A percentile compares a stretch with the other conserved stretches of the same genome.
Conservation (phyloP, 1,140 invertebrate species). For the Drosophila funebris region DNA sequence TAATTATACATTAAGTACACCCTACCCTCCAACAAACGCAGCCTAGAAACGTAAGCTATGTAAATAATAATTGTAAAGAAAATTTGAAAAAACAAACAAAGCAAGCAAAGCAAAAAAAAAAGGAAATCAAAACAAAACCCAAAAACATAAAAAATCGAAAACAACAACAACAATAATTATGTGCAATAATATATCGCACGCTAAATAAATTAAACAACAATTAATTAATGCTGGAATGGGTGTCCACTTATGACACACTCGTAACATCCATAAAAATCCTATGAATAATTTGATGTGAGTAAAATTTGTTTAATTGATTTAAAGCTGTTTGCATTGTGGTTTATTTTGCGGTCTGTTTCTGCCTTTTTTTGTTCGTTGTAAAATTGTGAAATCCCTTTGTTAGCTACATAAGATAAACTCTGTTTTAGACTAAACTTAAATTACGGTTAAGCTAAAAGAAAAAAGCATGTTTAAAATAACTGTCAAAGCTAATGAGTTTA, state of each 20-base stretch:
- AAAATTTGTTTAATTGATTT: constrained; percentile 66
- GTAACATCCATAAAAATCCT: constrained; percentile 23
- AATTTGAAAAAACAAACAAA: no score
- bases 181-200: constrained; percentile 18
- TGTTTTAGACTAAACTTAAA: constrained; percentile 60
- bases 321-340: constrained; percentile 61
- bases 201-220: constrained; percentile 56
- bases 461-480: constrained; percentile 40
- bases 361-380: constrained; percentile 28
- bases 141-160: constrained; percentile 47
- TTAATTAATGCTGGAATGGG: constrained; percentile 61
- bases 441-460: constrained; percentile 29
- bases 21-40: constrained; percentile 72
- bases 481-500: constrained; percentile 44
- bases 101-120: constrained; percentile 35
- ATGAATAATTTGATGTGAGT: constrained; percentile 41
- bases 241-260: constrained; percentile 24
- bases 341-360: constrained; percentile 51
- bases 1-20: constrained; percentile 76
- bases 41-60: constrained; percentile 73
- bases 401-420: constrained; percentile 49
- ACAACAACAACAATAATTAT: constrained; percentile 51
- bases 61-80: constrained; percentile 78
- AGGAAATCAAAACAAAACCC: constrained; percentile 28
- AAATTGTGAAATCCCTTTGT: constrained; percentile 39